Conservation (phyloP, 2,113 vertebrate species). For the Ivindomyrus marchei region DNA sequence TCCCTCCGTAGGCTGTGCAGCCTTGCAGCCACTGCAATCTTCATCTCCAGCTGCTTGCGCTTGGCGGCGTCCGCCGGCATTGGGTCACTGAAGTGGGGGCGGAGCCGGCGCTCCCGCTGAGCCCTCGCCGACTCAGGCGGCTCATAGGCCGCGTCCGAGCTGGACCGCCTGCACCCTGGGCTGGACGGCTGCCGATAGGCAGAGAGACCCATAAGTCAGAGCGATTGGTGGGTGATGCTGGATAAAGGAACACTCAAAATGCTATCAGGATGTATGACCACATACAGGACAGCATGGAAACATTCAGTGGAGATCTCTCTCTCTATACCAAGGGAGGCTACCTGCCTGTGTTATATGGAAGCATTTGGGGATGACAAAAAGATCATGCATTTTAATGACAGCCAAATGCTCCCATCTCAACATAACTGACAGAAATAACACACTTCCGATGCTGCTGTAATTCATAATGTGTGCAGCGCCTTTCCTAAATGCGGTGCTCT, state of each 20-base stretch:
- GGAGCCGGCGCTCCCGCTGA: constrained; percentile 74
- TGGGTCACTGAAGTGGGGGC: constrained; percentile 79
- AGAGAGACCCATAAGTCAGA: constrained; percentile 36
- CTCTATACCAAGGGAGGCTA: background rate
- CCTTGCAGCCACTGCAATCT: constrained; percentile 71
- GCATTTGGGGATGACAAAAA: background rate
- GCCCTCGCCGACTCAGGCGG: constrained; percentile 65
- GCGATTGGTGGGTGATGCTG: background rate
- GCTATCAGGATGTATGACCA: background rate
- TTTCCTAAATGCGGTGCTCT: background rate
- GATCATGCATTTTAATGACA: background rate
- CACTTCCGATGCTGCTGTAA: background rate
- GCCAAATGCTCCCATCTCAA: background rate
- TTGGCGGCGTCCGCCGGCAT: constrained; percentile 77
- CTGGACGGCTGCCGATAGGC: constrained; percentile 50
- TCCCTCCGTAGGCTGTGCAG: constrained; percentile 71
- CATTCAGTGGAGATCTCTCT: background rate
- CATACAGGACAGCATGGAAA: background rate
- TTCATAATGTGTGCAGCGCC: background rate
- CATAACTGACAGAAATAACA: background rate
- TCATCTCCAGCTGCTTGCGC: constrained; percentile 85
- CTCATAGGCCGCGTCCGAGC: constrained; percentile 73
- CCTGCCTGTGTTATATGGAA: background rate
- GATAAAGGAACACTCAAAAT: background rate
- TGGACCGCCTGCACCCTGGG: constrained; percentile 72